Evolutionary conservation across 2,113 vertebrate species (phyloP).

Genomic region (Gyps fulvus): DNA sequence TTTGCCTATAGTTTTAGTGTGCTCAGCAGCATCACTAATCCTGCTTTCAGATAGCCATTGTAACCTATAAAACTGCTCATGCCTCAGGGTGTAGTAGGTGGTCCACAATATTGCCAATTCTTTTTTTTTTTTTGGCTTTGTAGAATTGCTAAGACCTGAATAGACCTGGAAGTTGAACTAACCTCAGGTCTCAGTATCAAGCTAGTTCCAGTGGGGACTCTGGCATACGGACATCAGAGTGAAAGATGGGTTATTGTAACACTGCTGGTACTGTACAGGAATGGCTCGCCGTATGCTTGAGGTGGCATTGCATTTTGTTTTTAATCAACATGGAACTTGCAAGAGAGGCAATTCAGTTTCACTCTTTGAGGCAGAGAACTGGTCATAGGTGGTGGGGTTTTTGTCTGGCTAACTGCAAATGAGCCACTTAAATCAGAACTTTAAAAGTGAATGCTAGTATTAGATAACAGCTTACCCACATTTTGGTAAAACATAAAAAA

Average conservation of each 20-base stretch:
- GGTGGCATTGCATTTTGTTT: neutral
- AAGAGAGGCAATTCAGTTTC: neutral
- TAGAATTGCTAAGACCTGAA: neutral
- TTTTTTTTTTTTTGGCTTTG: neutral
- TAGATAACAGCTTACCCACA: neutral
- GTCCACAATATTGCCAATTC: neutral
- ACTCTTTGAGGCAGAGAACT: neutral
- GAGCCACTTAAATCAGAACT: neutral
- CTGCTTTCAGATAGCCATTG: neutral
- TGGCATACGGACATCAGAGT: neutral
- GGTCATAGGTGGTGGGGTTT: neutral
- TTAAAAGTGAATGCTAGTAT: neutral
- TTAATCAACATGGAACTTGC: neutral
- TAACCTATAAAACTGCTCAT: neutral
- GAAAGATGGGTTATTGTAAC: neutral
- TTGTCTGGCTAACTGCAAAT: neutral
- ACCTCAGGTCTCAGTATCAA: neutral
- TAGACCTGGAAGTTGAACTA: neutral
- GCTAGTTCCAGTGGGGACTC: neutral
- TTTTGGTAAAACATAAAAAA: neutral
- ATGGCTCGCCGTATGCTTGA: neutral
- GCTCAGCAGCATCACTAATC: neutral
- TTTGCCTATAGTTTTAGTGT: neutral
- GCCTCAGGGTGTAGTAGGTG: neutral
- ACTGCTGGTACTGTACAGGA: neutral